These are phyloP conservation scores for Acanthacorydalis orientalis DNA, from an alignment of 2,888 invertebrate species.

Conservation along the genomic window DNA sequence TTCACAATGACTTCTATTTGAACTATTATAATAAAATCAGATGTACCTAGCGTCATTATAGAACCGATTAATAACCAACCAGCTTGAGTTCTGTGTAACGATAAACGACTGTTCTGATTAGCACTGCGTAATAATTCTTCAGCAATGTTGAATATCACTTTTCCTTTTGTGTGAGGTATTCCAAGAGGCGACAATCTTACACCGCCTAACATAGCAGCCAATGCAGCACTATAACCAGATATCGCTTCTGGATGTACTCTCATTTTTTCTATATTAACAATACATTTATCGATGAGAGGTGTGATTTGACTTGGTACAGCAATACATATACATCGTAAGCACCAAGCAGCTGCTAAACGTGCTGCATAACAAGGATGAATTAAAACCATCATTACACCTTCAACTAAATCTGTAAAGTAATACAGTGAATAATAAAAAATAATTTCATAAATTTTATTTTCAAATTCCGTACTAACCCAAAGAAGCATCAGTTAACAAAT, in stretches of 20 bases:
- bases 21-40: slow-evolving; percentile 1
- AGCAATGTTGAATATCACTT: slow-evolving; percentile 92
- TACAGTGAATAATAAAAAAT: slow-evolving; percentile 2
- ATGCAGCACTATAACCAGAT: slow-evolving; percentile 74
- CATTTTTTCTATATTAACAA: slow-evolving; percentile 75
- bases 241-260: slow-evolving; percentile 79
- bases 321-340: slow-evolving; percentile 76
- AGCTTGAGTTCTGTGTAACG: slow-evolving; percentile 87
- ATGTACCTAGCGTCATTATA: slow-evolving; percentile 78
- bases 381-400: slow-evolving; percentile 66
- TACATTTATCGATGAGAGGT: slow-evolving; percentile 78
- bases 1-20: slow-evolving; percentile 2
- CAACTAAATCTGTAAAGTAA: slow-evolving; percentile 42
- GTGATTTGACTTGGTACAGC: slow-evolving; percentile 91
- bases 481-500: slow-evolving; percentile 75
- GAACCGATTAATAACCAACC: slow-evolving; percentile 96
- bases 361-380: slow-evolving; percentile 91
- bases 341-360: slow-evolving; percentile 88
- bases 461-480: slow-evolving; percentile 37
- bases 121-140: slow-evolving; percentile 93
- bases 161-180: slow-evolving; percentile 92
- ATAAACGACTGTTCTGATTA: slow-evolving; percentile 88
- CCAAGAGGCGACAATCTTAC: slow-evolving; percentile 80
- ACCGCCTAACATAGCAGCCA: slow-evolving; percentile 87
- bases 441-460: slow-evolving; percentile 2